phyloP scores from a whole-genome alignment of 2,113 vertebrate species.

The Cyprinodon tularosa region DNA sequence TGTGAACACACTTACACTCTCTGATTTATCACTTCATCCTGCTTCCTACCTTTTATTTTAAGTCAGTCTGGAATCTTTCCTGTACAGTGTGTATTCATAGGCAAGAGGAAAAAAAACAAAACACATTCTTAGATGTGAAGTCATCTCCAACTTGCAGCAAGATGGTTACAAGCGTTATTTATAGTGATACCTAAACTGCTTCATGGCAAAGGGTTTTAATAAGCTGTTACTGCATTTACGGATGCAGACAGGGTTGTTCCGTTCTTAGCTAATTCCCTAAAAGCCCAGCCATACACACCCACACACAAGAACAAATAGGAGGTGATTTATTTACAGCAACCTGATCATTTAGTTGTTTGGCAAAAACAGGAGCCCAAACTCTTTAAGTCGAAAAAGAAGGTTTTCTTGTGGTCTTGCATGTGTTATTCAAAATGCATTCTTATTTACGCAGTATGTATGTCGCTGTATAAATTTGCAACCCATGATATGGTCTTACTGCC shows the following conservation, averaged over 20 bases:
- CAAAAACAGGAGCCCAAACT: not conserved
- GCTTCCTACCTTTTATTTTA: not conserved
- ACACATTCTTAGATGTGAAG: not conserved
- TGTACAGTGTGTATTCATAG: not conserved
- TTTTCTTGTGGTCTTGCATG: no score
- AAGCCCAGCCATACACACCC: not conserved
- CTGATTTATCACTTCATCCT: not conserved
- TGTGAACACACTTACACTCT: not conserved
- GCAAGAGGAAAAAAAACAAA: not conserved
- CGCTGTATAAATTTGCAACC: no score
- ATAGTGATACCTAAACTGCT: not conserved
- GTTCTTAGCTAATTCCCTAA: not conserved
- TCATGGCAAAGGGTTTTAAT: not conserved
- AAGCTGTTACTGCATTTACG: not conserved
- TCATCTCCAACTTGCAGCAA: not conserved
- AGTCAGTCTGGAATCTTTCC: not conserved
- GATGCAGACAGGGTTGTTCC: not conserved
- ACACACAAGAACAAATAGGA: not conserved
- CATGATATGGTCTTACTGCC: no score
- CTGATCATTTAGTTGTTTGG: not conserved
- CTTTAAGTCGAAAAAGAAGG: not conserved
- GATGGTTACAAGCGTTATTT: not conserved
- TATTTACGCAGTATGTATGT: no score
- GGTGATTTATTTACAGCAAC: not conserved
- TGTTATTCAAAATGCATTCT: no score